Evolutionary conservation across 2,797 vertebrate genomes (phyloP), one percentile per base, ranked within the genome.

Genomic region (Intellagama lesueurii): DNA sequence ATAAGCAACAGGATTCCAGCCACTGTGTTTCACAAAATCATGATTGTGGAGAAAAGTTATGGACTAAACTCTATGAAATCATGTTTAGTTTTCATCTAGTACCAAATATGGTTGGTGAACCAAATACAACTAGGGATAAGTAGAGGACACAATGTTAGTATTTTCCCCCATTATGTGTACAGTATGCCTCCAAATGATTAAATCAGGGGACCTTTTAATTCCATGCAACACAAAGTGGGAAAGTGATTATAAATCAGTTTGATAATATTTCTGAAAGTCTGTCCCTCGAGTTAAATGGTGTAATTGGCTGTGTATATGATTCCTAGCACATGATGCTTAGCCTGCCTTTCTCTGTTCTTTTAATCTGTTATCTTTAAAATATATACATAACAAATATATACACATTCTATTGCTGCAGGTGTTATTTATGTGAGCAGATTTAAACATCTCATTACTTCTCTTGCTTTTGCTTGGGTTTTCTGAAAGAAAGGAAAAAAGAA

Each of bases 391-490:
- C 3, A 3, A 40, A 40, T 40, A 40, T 44, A 75, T 72, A 88
- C 73, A 68, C 79, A 35, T 35, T 81, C 78, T 66, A n/a, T 76
- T 32, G 44, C 44, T 69, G 75, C 24, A 68, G 26, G 24, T 52
- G 60, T 66, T 86, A 81, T 32, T 66, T 86, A 81, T 32, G 35
- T 81, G 35, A 52, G 24, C 44, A 72, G 12, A 79, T 89, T 86
- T 22, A 28, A 35, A 44, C 49, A 73, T 75, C 32, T 75, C 24
- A 16, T 69, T 24, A 35, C 17, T 52, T 83, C 56, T 73, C 40
- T 72, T 22, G 17, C 17, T 82, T 16, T 75, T 19, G 6, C 44
- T 30, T 76, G 52, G 79, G 64, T 81, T 83, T 79, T 85, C 60
- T 69, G 7, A 40, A 44, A 44, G 35, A 40, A 40, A 40, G 40